Evolutionary conservation across 2,888 invertebrate genomes (phyloP), one percentile per base, ranked within the genome.

Genomic region (Melangyna quadrimaculata): DNA sequence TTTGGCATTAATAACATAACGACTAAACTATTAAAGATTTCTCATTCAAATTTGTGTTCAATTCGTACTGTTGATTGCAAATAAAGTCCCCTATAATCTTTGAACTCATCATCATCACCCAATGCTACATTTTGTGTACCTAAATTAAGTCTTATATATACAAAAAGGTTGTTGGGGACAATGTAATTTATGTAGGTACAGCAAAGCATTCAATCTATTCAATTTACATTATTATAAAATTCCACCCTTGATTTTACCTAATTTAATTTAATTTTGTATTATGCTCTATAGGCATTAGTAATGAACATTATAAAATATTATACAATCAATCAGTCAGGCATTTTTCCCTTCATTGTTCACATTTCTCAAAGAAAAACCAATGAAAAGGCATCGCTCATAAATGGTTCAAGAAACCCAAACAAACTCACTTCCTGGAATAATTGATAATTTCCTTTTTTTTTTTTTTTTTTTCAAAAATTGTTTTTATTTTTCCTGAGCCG

Each of bases 391-490:
- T 43, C 17, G 43, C n/a, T 27, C 57, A 73, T 57, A 43, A 65
- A 72, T 57, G 35, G 37, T 29, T 63, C 40, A 43, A 19, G n/a
- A n/a, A 37, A 43, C 17, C 29, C 37, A 35, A 57, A 40, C 17
- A 67, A 51, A 73, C 24, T 57, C 57, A 45, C 57, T 67, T 57
- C 59, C 57, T 51, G 73, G 73, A 67, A 73, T 78, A 80, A 80
- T 80, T 80, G 69, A 80, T 80, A 80, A 80, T 80, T 75, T 80
- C 69, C 80, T 59, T 48, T 48, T 79, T 74, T 74, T 80, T 75
- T 80, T 63, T 75, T 59, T 48, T 48, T 79, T 74, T 74, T 24
- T 27, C 10, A 24, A 40, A 40, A 51, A 65, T 32, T 45, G 14
- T 65, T 75, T 43, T 65, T 40, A 22, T 22, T 59, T 63, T 27